phyloP scores from a whole-genome alignment of 2,113 vertebrate species.

The Merops nubicus region DNA sequence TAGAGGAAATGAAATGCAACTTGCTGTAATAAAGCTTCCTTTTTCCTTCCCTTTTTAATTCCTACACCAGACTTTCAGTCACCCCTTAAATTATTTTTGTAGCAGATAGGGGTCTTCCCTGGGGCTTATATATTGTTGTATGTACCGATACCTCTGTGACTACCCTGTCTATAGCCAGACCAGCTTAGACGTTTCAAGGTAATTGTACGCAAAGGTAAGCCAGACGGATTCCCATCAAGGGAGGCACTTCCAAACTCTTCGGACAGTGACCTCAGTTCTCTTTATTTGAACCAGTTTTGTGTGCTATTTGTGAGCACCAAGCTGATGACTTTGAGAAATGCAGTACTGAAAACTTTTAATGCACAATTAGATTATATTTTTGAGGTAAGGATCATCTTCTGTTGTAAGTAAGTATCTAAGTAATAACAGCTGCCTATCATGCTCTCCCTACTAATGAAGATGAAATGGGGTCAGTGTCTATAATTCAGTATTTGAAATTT shows the following conservation, averaged over 20 bases:
- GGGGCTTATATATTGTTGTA: not conserved
- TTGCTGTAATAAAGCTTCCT: accelerated
- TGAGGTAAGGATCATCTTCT: not conserved
- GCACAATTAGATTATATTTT: not conserved
- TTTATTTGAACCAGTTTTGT: not conserved
- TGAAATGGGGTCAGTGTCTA: not conserved
- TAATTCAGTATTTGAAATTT: not conserved
- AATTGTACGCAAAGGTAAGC: not conserved
- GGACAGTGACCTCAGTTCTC: not conserved
- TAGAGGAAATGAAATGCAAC: not conserved
- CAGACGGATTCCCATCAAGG: not conserved
- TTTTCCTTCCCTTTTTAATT: not conserved
- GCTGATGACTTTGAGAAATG: not conserved
- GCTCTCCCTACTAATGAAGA: not conserved
- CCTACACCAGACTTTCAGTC: not conserved
- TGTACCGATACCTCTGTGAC: not conserved
- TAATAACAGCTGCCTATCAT: not conserved
- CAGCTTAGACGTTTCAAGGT: not conserved
- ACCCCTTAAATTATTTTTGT: not conserved
- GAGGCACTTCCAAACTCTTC: not conserved
- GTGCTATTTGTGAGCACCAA: not conserved
- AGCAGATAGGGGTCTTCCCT: not conserved
- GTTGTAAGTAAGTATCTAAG: not conserved
- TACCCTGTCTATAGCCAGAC: not conserved
- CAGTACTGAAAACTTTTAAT: not conserved